A percentile compares a stretch with the other conserved stretches of the same genome.
These are phyloP conservation scores for Columba livia DNA, from an alignment of 2,113 vertebrate species.

Conservation along the genomic window DNA sequence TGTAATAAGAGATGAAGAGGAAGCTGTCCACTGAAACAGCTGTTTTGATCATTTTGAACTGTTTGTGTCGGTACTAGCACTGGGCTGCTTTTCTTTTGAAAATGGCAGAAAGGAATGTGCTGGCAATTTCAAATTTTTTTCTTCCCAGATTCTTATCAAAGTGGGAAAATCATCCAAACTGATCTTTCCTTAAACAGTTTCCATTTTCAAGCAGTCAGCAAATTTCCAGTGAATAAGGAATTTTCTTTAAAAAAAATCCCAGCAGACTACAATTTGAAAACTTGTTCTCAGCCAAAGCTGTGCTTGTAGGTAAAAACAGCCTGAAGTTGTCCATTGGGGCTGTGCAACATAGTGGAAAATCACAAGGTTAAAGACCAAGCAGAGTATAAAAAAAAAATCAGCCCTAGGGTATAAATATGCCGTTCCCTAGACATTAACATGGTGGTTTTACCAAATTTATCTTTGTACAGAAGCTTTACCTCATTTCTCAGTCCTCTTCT, in stretches of 20 bases:
- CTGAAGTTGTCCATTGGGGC: conserved; percentile 31
- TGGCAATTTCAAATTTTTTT: conserved; percentile 26
- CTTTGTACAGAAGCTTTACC: conserved; percentile 31
- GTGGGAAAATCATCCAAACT: conserved; percentile 31
- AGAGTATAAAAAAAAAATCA: background rate
- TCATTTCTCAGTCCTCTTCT: conserved; percentile 29
- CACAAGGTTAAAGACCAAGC: conserved; percentile 50
- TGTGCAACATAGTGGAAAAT: conserved; percentile 56
- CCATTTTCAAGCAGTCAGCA: conserved; percentile 46
- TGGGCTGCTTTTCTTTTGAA: conserved; percentile 41
- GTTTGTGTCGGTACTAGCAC: background rate
- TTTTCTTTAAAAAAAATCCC: conserved; percentile 34
- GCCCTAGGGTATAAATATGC: background rate
- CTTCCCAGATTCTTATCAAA: conserved; percentile 49
- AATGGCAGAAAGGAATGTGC: conserved; percentile 60
- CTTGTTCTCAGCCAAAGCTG: conserved; percentile 31
- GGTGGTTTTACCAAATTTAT: background rate
- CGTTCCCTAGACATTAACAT: background rate
- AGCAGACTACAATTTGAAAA: conserved; percentile 21
- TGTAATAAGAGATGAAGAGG: conserved; percentile 39
- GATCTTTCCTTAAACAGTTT: conserved; percentile 23
- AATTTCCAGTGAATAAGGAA: conserved; percentile 30
- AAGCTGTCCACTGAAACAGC: conserved; percentile 8
- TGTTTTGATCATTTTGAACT: conserved; percentile 42
- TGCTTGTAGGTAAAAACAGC: conserved; percentile 48